These are phyloP conservation scores for Zhuqinia jingwanae DNA, from an alignment of 2,888 invertebrate genomes.

Conservation along the genomic window DNA sequence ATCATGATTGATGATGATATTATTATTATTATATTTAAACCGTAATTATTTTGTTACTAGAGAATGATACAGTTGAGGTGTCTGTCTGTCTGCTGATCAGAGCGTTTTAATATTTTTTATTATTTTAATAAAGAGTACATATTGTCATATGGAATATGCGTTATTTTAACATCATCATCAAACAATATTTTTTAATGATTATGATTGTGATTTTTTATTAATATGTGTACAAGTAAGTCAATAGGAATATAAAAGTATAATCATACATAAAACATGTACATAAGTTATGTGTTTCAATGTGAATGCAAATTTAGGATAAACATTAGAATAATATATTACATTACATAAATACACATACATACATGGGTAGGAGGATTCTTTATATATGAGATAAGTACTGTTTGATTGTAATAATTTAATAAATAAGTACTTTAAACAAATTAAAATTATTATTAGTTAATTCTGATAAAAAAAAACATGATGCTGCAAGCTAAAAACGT, in stretches of 20 bases:
- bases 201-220: constrained; percentile 64
- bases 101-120: not conserved
- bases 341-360: too few species aligned
- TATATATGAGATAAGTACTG: too few species aligned
- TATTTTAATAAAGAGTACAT: not conserved
- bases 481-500: not conserved
- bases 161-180: constrained; percentile 49
- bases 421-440: too few species aligned
- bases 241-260: too few species aligned
- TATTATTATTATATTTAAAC: too few species aligned
- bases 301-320: constrained; percentile 17
- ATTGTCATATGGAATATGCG: too few species aligned
- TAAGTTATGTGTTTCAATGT: constrained; percentile 36
- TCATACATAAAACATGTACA: not conserved
- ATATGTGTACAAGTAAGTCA: constrained; percentile 24
- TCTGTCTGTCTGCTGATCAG: too few species aligned
- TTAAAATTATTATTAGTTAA: not conserved
- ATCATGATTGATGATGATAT: constrained; percentile 29
- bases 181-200: constrained; percentile 28
- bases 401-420: too few species aligned
- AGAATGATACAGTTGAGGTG: not conserved
- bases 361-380: too few species aligned
- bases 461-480: not conserved
- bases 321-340: too few species aligned
- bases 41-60: constrained; percentile 22